A percentile compares a stretch with the other conserved stretches of the same genome.
Evolutionary conservation across 2,888 invertebrate genomes (phyloP).

Genomic region (Pharmacophagus antenor): DNA sequence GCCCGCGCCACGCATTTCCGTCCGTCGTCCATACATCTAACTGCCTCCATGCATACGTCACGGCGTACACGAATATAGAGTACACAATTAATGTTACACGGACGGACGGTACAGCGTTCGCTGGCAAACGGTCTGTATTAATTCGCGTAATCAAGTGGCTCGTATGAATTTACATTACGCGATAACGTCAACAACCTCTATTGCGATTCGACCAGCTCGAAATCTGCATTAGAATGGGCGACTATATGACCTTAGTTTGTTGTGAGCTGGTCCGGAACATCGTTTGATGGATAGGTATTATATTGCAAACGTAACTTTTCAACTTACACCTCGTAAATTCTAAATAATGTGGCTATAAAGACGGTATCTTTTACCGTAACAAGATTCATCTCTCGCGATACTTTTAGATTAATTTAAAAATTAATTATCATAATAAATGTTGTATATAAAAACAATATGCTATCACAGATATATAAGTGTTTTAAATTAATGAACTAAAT

Average conservation of each 20-base stretch:
- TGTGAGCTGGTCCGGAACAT: not conserved
- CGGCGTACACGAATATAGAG: conserved; percentile 18
- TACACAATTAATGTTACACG: conserved; percentile 19
- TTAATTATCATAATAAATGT: too few relatives aligned
- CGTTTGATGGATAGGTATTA: too few relatives aligned
- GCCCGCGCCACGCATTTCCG: conserved; percentile 9
- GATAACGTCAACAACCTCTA: not conserved
- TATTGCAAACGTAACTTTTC: too few relatives aligned
- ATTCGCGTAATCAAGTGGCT: conserved; percentile 9
- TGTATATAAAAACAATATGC: too few relatives aligned
- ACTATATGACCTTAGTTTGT: not conserved
- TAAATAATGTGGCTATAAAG: too few relatives aligned
- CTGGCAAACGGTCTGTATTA: conserved; percentile 4
- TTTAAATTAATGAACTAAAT: too few relatives aligned
- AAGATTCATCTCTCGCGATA: too few relatives aligned
- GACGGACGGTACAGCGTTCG: not conserved
- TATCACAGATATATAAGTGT: too few relatives aligned
- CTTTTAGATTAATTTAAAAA: too few relatives aligned
- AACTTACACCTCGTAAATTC: too few relatives aligned
- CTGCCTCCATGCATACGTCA: conserved; percentile 12
- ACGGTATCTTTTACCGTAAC: too few relatives aligned
- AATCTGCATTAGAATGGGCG: not conserved
- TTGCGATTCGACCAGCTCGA: not conserved
- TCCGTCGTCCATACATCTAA: conserved; percentile 6
- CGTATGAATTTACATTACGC: conserved; percentile 11